Evolutionary conservation across 2,797 vertebrate species (phyloP).

Genomic region (Malacoraja senta): DNA sequence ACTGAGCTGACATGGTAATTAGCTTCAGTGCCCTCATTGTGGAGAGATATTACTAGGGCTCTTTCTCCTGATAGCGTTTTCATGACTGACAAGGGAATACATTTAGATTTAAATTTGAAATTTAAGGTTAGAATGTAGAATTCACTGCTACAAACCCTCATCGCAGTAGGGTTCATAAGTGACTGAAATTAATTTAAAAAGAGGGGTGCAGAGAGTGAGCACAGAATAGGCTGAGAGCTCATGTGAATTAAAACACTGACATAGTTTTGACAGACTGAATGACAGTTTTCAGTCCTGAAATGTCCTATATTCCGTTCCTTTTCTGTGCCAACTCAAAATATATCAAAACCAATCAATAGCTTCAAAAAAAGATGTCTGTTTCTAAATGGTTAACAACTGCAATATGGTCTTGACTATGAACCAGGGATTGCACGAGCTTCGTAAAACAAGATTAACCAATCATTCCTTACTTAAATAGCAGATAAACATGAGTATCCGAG

Average conservation of each 20-base stretch:
- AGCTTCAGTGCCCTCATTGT: background rate
- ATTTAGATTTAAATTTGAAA: background rate
- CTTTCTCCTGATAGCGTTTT: background rate
- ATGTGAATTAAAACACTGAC: background rate
- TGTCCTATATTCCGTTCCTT: background rate
- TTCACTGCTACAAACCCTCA: background rate
- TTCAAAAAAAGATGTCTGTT: background rate
- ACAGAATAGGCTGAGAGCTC: background rate
- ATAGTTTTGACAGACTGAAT: background rate
- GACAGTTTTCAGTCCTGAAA: background rate
- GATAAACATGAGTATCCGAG: background rate
- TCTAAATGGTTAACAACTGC: background rate
- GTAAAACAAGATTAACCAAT: background rate
- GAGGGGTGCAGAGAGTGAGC: background rate
- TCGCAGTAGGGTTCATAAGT: background rate
- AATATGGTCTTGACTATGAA: background rate
- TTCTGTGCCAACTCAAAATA: background rate
- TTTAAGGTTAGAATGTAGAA: background rate
- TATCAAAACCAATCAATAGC: background rate
- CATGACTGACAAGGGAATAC: background rate
- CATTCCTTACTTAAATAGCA: background rate
- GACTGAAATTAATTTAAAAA: background rate
- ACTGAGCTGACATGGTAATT: background rate
- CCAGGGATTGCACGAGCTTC: background rate
- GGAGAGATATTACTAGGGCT: background rate